Conservation (phyloP, 2,113 vertebrate genomes). For the Ammodytes dubius region DNA sequence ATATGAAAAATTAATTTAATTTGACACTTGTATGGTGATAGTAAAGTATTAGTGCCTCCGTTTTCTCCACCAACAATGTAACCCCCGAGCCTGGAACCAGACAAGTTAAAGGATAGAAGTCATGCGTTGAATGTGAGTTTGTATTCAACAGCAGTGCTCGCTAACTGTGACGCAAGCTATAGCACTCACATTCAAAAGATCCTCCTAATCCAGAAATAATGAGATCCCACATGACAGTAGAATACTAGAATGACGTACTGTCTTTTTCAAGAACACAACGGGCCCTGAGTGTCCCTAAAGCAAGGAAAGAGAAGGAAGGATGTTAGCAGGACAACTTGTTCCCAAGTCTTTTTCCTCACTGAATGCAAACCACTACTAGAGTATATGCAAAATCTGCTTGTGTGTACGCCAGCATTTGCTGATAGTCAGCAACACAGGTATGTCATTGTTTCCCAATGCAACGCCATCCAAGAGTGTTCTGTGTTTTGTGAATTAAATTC, state of each 20-base stretch:
- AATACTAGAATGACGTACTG: constrained; percentile 14
- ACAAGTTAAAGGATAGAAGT: constrained; percentile 17
- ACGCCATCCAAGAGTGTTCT: not conserved
- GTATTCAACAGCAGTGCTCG: constrained; percentile 10
- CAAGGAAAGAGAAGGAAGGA: not conserved
- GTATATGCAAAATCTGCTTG: not conserved
- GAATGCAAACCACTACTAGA: not conserved
- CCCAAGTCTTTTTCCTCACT: constrained; percentile 21
- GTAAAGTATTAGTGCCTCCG: not conserved
- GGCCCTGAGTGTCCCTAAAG: constrained; percentile 20
- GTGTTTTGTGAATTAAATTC: not conserved
- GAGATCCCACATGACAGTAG: constrained; percentile 62
- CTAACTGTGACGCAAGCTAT: constrained; percentile 6
- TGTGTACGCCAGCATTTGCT: not conserved
- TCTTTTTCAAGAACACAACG: constrained; percentile 50
- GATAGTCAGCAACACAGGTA: not conserved
- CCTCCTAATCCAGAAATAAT: constrained; percentile 55
- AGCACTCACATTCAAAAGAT: constrained; percentile 21
- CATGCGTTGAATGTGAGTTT: constrained; percentile 1
- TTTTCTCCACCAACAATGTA: not conserved
- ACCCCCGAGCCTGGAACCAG: not conserved
- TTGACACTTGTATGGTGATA: not conserved
- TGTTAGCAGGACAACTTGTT: constrained; percentile 9
- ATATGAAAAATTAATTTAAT: not conserved
- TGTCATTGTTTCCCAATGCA: not conserved